Evolutionary conservation across 2,888 invertebrate genomes (phyloP), one percentile per base, ranked within the genome.

Genomic region (Chalcosyrphus nemorum): DNA sequence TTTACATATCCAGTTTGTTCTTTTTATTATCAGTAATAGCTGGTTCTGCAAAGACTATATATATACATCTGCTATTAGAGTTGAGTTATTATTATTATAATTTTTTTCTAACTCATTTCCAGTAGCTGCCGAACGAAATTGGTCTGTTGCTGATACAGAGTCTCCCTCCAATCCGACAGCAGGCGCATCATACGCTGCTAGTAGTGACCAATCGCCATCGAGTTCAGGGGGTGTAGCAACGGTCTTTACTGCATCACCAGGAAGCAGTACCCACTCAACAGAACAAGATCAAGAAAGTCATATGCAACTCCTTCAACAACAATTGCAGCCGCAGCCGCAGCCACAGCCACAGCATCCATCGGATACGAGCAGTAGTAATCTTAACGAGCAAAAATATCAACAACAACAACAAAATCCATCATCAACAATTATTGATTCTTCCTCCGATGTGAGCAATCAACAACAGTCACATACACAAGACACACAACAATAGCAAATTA

Each of bases 101-200:
- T 24, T 38, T 0, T 45, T 47, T 24, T 78, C 6, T 50, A 27
- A 15, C 57, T 57, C 0, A 43, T 59, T 80, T 84, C 0, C 66
- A 85, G 85, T 32, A 80, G 81, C 61, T 81, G 75, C 61, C 61
- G 85, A 85, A 56, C 75, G 85, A 63, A 85, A 72, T 66, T 85
- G 85, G 85, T 81, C 85, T 66, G 81, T 85, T 71, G 85, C 80
- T 68, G 80, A 81, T 72, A 76, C 75, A 81, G 85, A 81, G 45
- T 85, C 85, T 66, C 85, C 80, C 21, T 85, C 81, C 59, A 81
- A 81, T 81, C 81, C 71, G 38, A 66, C 47, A 63, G 75, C 71
- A 54, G 59, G 59, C 35, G 59, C 35, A 43, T 29, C 66, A 59
- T 68, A 68, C 57, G 50, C 61, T 38, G 47, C 43, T 45, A 68